Percentiles rank a stretch among this genome's conserved stretches.
Conservation (phyloP, 2,797 vertebrate species). For the Aldrovandia affinis region DNA sequence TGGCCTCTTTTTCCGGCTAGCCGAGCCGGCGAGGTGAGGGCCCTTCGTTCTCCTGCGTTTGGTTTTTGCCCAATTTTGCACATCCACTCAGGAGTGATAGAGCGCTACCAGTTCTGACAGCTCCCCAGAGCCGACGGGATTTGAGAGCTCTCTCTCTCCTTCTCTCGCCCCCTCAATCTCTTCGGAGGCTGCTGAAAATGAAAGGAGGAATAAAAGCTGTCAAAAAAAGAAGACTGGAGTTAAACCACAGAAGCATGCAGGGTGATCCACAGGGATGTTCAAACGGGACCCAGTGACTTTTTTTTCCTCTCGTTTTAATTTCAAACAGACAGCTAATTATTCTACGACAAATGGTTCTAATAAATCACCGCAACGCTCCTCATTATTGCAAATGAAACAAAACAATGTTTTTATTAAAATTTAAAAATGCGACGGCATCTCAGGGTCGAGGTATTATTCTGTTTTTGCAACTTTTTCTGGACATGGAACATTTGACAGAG, state of each 20-base stretch:
- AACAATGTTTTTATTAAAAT: conserved; percentile 52
- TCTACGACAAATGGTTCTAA: conserved; percentile 60
- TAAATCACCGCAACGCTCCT: conserved; percentile 48
- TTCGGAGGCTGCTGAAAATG: conserved; percentile 60
- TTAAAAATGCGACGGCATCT: conserved; percentile 59
- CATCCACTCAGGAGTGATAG: conserved; percentile 75
- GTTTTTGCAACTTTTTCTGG: conserved; percentile 54
- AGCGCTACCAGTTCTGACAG: conserved; percentile 82
- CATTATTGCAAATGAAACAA: conserved; percentile 53
- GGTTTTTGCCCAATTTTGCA: conserved; percentile 75
- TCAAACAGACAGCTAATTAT: conserved; percentile 73
- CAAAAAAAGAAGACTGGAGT: conserved; percentile 13
- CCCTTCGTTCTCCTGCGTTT: conserved; percentile 46
- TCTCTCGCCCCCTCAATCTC: conserved; percentile 48
- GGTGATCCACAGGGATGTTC: conserved; percentile 60
- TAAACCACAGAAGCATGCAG: conserved; percentile 44
- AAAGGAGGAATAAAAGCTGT: conserved; percentile 70
- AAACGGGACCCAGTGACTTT: conserved; percentile 62
- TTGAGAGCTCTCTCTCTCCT: conserved; percentile 67
- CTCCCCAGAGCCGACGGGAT: conserved; percentile 72
- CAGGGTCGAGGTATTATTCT: conserved; percentile 55
- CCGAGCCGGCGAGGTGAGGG: conserved; percentile 60
- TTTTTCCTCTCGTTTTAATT: conserved; percentile 65
- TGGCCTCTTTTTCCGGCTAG: conserved; percentile 68
- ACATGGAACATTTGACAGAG: conserved; percentile 31